Base-by-base conservation (phyloP, 2,888 invertebrate species). In the Sthenelais limicola region DNA sequence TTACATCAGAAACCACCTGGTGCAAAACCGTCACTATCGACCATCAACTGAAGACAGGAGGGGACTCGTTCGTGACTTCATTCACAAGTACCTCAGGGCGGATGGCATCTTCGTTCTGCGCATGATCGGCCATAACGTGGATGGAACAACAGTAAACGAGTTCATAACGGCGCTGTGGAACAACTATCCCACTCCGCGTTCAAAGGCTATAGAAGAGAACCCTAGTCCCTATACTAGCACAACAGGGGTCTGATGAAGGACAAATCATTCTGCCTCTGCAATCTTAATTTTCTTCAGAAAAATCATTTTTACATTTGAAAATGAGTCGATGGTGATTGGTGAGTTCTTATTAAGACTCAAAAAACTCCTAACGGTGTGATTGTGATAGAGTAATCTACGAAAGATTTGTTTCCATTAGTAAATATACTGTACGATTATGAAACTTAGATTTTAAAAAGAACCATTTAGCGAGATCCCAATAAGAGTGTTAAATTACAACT, bases 31-130 rank as follows among this genome's bases (percentile, higher is more conserved):
- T 24, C 43, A 62, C 38, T 43, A 43, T 4, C 24, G 7, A 1
- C 12, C 24, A 1, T 51, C 18, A 7, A 43, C 35, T 12, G 38
- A 21, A 5, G 62, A 62, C 3, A 21, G 38, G 35, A 26, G 21
- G 12, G 62, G 62, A 18, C 47, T 48, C 1, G 52, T 54, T 43
- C n/a, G 43, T 3, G 1, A 4, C 54, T 54, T 70, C 54, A 82
- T 84, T 33, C 3, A 32, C 7, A 21, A 47, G 47, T 71, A 71
- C 49, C 58, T 71, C 1, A 18, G 49, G n/a, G 9, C 58, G 4
- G 71, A 71, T 26, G 71, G 71, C 12, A 49, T 71, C 48, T 71
- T 71, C 49, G 58, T 71, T 3, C 35, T 71, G 21, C 58, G 71
- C n/a, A 35, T 71, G 58, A 26, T 71, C 21, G 58, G 56, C 1